phyloP scores from a whole-genome alignment of 1,140 invertebrate genomes.

The Pogonomyrmex californicus region DNA sequence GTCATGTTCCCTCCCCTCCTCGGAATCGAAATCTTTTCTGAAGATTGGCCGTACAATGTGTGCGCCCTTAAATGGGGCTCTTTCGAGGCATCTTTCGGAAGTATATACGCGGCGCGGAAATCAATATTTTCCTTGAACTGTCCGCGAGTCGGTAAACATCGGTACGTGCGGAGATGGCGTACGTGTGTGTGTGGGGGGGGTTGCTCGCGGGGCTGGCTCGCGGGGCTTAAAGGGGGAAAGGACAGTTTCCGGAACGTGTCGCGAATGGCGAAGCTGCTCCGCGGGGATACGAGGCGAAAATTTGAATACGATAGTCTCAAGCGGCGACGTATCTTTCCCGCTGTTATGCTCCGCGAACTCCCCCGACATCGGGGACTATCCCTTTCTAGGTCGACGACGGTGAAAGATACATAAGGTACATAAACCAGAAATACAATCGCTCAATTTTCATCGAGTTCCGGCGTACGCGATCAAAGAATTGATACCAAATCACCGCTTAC shows the following conservation, averaged over 20 bases:
- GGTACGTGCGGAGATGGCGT: slow-evolving; percentile 9
- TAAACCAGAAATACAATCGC: background rate
- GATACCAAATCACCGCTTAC: background rate
- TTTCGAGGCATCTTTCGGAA: slow-evolving; percentile 33
- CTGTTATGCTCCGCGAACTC: background rate
- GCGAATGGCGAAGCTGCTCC: background rate
- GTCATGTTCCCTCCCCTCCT: no score
- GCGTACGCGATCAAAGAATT: background rate
- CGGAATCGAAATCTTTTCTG: slow-evolving; percentile 21
- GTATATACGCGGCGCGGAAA: slow-evolving; percentile 38
- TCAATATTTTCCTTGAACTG: slow-evolving; percentile 54
- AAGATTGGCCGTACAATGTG: slow-evolving; percentile 26
- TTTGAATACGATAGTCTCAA: background rate
- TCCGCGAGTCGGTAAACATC: slow-evolving; percentile 28
- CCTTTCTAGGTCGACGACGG: background rate
- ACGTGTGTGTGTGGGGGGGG: background rate
- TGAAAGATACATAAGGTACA: background rate
- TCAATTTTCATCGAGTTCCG: background rate
- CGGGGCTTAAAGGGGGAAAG: slow-evolving; percentile 32
- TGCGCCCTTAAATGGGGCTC: slow-evolving; percentile 22
- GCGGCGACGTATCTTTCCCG: background rate
- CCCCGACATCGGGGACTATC: background rate
- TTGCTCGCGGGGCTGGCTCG: slow-evolving; percentile 2
- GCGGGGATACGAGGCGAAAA: slow-evolving; percentile 14
- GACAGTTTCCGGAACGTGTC: slow-evolving; percentile 41